Evolutionary conservation across 2,797 vertebrate genomes (phyloP), one percentile per base, ranked within the genome.

Genomic region (Prionace glauca): DNA sequence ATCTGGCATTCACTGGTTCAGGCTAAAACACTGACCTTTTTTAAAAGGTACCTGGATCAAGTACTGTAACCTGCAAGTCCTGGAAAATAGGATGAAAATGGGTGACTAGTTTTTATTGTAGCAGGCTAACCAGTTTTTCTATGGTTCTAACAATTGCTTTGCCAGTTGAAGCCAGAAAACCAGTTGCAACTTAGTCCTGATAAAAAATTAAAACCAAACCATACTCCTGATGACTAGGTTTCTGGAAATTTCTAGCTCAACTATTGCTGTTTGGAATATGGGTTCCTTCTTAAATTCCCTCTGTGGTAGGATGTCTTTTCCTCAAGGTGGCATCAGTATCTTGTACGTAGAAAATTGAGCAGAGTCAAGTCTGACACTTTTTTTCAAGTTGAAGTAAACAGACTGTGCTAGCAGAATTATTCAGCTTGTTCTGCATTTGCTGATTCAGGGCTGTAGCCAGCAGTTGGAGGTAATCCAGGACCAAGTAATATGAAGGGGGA

Each of bases 401-500:
- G 97, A 96, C 97, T 96, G 96, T 98, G 97, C 97, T 97, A 97
- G 98, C 97, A 97, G 96, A 97, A 97, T 97, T 97, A 96, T 87
- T 96, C 95, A 97, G 97, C 97, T 97, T 97, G 97, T 97, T 96
- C 96, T 96, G 92, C 96, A 97, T 97, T 97, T 98, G 98, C 98
- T 98, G 98, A 98, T 97, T 98, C 98, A 98, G 98, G 98, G 97
- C 97, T 97, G 97, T 97, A 97, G 97, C 97, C 97, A 97, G 98
- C 97, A 97, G 97, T 97, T 99, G 99, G 98, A 98, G 96, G 96
- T 96, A 50, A 96, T 98, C 99, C 99, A 99, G 98, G 96, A 97
- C 96, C 96, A 97, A 97, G 96, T 96, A 96, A 96, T 96, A 96
- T 96, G 96, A 97, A 97, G 96, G 91, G 86, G 90, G 96, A 95